Base-by-base conservation (phyloP, 2,113 vertebrate genomes). In the Tachuris rubrigastra region DNA sequence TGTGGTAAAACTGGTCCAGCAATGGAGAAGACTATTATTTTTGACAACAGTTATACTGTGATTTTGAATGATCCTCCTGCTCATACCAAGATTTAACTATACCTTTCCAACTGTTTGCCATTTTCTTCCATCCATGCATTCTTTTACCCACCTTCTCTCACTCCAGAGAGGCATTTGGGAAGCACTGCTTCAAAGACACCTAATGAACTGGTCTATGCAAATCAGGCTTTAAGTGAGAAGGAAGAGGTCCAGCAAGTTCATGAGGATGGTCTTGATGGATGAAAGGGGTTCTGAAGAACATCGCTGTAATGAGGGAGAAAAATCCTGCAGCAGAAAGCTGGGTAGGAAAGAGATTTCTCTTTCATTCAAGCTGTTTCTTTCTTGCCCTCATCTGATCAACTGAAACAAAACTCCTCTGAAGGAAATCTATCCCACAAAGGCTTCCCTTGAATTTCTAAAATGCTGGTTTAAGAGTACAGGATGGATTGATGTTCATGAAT, bases 301-400 rank as follows among this genome's bases (percentile, higher is more conserved):
- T 6, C 0, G 0, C 6, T 65, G 19, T 35, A 85, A 53, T 2
- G 14, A 65, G 24, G 66, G 53, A 35, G 22, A 6, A 62, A 67
- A 37, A 46, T 37, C n/a, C 21, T 85, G 44, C 17, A 33, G 18
- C n/a, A n/a, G 28, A 89, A 85, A 66, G 9, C 31, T 58, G 65
- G 16, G 18, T 49, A 62, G n/a, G 52, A 71, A 75, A 72, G 35
- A 69, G 3, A 69, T 37, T 72, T 46, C 22, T 84, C 33, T 75
- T 85, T 52, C n/a, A 62, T 67, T 58, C n/a, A 58, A 62, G 28
- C 25, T 80, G 19, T 76, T 52, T 42, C 44, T 91, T 92, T 81
- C 41, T 87, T 81, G 27, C 20, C 4, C 7, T 79, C 76, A 30
- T 49, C 28, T 69, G 68, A 85, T 22, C 33, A 71, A 14, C 7